These are phyloP conservation scores for Drosophila infuscata DNA, from an alignment of 2,888 invertebrate species.

Conservation along the genomic window DNA sequence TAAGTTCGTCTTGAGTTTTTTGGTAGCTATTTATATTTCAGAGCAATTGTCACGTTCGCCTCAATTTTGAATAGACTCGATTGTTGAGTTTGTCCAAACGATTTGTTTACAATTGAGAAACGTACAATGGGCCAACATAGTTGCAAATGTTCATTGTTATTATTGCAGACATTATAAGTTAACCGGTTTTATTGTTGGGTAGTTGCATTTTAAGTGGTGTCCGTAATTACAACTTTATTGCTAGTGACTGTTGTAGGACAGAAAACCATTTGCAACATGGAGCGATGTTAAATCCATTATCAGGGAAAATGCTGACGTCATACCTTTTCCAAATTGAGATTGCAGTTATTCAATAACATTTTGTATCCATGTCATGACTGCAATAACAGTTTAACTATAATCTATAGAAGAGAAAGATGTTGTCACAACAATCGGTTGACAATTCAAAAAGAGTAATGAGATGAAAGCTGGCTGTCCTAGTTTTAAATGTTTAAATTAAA, in stretches of 20 bases:
- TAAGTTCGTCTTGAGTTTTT: slow-evolving; percentile 26
- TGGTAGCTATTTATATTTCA: slow-evolving; percentile 4
- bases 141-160: not conserved
- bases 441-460: not conserved
- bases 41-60: slow-evolving; percentile 41
- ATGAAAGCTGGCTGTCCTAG: not conserved
- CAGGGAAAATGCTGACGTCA: slow-evolving; percentile 30
- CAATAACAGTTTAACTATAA: not conserved
- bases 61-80: slow-evolving; percentile 20
- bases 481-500: not conserved
- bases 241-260: slow-evolving; percentile 21
- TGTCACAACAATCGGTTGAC: not conserved
- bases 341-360: not conserved
- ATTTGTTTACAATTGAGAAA: slow-evolving; percentile 14
- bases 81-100: not conserved
- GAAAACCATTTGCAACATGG: slow-evolving; percentile 30
- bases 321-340: not conserved
- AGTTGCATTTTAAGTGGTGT: slow-evolving; percentile 1
- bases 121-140: slow-evolving; percentile 13
- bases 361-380: not conserved
- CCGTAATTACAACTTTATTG: slow-evolving; percentile 3
- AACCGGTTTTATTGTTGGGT: not conserved
- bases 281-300: slow-evolving; percentile 39
- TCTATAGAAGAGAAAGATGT: not conserved
- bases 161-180: slow-evolving; percentile 12